Conservation (phyloP, 92 coral and sea anemone species). For the Chrysogorgia sp. region DNA sequence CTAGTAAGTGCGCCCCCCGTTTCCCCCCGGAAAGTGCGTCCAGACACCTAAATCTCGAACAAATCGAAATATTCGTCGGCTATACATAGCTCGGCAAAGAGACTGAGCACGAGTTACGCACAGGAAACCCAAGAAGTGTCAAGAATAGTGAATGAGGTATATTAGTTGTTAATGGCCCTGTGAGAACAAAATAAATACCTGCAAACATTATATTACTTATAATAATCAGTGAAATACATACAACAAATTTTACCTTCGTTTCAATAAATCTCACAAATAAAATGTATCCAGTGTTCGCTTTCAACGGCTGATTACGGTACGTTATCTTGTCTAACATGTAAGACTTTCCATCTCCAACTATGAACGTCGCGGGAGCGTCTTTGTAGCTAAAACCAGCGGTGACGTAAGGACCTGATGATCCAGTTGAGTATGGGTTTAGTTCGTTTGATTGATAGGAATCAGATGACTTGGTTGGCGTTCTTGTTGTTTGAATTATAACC, state of each 20-base stretch:
- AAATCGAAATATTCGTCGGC: no score
- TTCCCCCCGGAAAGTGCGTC: no score
- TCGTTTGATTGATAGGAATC: background rate
- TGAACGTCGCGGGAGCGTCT: background rate
- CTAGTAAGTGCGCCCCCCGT: no score
- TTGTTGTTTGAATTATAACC: background rate
- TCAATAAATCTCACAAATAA: conserved; percentile 21
- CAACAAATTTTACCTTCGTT: conserved; percentile 6
- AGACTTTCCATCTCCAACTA: conserved; percentile 26
- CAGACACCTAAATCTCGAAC: no score
- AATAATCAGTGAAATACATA: no score
- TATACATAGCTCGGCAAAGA: no score
- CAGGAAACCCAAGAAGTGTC: no score
- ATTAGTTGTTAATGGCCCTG: no score
- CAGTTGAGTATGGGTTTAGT: background rate
- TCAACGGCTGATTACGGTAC: background rate
- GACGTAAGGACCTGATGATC: conserved; percentile 6
- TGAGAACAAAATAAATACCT: no score
- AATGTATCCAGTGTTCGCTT: conserved; percentile 4
- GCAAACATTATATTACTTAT: no score
- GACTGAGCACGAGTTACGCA: no score
- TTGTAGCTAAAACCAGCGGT: background rate
- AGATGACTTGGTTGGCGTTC: background rate
- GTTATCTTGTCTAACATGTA: background rate
- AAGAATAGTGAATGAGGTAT: no score